phyloP scores from a whole-genome alignment of 2,888 invertebrate genomes.

The Ctena decussata region DNA sequence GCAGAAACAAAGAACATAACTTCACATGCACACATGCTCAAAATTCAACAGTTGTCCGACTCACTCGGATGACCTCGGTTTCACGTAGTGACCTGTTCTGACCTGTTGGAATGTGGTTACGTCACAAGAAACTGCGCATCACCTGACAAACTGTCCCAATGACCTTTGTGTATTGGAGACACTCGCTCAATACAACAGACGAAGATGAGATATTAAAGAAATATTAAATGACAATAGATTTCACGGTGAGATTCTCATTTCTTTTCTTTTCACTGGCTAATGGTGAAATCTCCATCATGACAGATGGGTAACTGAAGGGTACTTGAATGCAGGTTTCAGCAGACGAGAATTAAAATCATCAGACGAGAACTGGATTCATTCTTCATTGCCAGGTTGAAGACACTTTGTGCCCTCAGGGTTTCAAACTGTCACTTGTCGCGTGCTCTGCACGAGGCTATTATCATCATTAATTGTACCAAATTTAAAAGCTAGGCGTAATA shows the following conservation, averaged over 20 bases:
- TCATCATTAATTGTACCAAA: background rate
- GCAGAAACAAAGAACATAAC: background rate
- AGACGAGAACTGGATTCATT: background rate
- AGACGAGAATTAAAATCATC: background rate
- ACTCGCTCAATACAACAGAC: background rate
- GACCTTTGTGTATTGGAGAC: background rate
- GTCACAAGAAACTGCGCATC: background rate
- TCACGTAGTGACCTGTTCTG: background rate
- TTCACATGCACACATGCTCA: background rate
- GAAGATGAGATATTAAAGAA: conserved; percentile 4
- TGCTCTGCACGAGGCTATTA: conserved; percentile 8
- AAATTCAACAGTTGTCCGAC: conserved; percentile 11
- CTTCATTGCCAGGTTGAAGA: background rate
- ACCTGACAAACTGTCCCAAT: conserved; percentile 2
- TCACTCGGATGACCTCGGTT: background rate
- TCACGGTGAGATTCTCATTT: conserved; percentile 1
- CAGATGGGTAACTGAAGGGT: conserved; percentile 3
- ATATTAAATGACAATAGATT: conserved; percentile 14
- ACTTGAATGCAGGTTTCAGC: background rate
- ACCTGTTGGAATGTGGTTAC: conserved; percentile 8
- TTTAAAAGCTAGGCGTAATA: background rate
- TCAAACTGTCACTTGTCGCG: conserved; percentile 3
- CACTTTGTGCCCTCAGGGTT: background rate
- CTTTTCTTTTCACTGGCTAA: conserved; percentile 12
- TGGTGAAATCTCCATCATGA: background rate